Conservation (phyloP, 2,113 vertebrate species). For the Melanerpes aurifrons region DNA sequence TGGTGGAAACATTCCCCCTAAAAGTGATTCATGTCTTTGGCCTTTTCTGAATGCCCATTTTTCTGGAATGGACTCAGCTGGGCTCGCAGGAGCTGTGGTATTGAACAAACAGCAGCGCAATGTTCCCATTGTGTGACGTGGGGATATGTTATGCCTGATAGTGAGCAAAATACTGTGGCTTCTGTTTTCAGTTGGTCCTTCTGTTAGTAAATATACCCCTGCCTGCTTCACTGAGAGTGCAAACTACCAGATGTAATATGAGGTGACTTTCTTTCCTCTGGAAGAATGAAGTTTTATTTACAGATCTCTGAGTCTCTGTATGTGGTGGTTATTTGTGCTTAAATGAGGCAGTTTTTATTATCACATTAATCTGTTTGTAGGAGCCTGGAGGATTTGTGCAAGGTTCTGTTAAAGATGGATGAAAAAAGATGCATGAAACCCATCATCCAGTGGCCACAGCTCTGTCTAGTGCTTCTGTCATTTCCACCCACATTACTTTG, state of each 20-base stretch:
- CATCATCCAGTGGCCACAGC: not conserved
- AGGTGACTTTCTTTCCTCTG: not conserved
- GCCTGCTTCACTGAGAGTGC: not conserved
- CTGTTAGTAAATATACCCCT: not conserved
- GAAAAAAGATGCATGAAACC: not conserved
- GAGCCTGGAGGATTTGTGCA: not conserved
- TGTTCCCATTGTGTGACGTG: not conserved
- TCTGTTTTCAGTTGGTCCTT: not conserved
- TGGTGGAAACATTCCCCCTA: not conserved
- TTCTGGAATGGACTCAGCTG: not conserved
- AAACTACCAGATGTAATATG: not conserved
- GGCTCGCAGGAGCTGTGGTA: not conserved
- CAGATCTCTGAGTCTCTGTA: not conserved
- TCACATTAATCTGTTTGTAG: not conserved
- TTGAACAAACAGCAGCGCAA: not conserved
- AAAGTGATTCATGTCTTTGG: not conserved
- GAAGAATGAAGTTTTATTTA: not conserved
- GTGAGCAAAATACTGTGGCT: not conserved
- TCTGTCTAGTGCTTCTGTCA: not conserved
- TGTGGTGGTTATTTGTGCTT: not conserved
- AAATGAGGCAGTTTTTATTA: not conserved
- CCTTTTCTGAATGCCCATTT: not conserved
- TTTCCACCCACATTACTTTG: not conserved
- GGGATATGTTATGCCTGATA: not conserved
- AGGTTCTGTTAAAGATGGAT: not conserved